Evolutionary conservation across 2,888 invertebrate species (phyloP), one percentile per base, ranked within the genome.

Genomic region (Cosmorhoe ocellata): DNA sequence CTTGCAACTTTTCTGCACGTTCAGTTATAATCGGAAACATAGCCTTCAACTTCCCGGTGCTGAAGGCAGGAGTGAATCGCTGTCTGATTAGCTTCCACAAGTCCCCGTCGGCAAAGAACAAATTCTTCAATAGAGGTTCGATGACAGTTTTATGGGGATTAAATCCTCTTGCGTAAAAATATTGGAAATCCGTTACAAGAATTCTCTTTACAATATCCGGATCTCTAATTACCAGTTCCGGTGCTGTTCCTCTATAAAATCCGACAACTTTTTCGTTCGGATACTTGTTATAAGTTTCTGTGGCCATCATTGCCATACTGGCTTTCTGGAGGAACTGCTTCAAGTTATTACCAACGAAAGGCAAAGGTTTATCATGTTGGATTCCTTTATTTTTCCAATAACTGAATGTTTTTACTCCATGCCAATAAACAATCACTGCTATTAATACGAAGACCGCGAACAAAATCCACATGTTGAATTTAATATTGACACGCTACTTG

Each of bases 1-100:
- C 9, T 67, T 85, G 81, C 8, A 89, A 56, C 56, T 80, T 82
- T 56, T 82, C 80, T 3, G 86, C 84, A 59, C 83, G 68, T 0
- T 84, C 80, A 7, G 79, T 82, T 18, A 89, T 85, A 12, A 86
- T 73, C 3, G 80, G 81, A 51, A 89, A 89, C 88, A 88, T 88
- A 4, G 78, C 83, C 56, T 83, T 88, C 6, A 88, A 61, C 60
- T 87, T 89, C 1, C 77, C 82, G 0, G 83, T 79, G 51, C 85
- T 86, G 43, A 89, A 89, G 3, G 81, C 81, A 0, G 84, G 81
- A 6, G 83, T 84, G 46, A 89, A 83, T 48, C 84, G 69, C 39
- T 86, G 82, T 54, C 89, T 71, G 12, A 87, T 70, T 41, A 86
- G 67, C 10, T 73, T 75, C 89, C 89, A 89, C 28, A 79, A 58